Percentiles rank a stretch among this genome's conserved stretches.
phyloP scores from a whole-genome alignment of 2,797 vertebrate species.

The Anolis apletophallus region DNA sequence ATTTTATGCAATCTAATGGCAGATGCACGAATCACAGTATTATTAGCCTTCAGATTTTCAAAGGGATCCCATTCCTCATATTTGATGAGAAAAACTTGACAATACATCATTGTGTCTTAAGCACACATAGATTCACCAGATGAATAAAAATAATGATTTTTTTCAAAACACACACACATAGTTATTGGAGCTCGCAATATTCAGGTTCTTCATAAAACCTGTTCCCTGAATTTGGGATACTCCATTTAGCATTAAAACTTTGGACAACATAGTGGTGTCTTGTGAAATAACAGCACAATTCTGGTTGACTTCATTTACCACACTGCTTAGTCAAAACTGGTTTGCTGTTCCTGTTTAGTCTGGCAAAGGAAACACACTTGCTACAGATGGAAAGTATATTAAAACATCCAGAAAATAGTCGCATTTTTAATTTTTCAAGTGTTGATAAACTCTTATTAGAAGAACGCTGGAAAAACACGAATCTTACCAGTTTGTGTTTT shows the following conservation, averaged over 20 bases:
- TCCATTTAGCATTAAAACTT: background rate
- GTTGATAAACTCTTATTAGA: too few relatives aligned
- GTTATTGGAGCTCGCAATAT: background rate
- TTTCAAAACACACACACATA: background rate
- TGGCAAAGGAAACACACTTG: background rate
- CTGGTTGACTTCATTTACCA: background rate
- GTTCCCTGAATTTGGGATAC: background rate
- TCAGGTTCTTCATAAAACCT: background rate
- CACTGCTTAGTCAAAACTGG: background rate
- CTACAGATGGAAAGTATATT: background rate
- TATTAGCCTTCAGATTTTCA: background rate
- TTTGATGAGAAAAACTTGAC: slow-evolving; percentile 14
- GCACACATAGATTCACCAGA: background rate
- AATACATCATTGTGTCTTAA: background rate
- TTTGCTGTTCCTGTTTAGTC: background rate
- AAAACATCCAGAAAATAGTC: too few relatives aligned
- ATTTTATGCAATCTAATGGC: background rate
- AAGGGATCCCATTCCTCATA: background rate
- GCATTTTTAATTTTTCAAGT: too few relatives aligned
- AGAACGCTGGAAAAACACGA: too few relatives aligned
- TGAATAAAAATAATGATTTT: background rate
- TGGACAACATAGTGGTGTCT: background rate
- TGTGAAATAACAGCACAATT: background rate
- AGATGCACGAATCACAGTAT: background rate
- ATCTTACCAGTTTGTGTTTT: too few relatives aligned